phyloP scores from a whole-genome alignment of 2,888 invertebrate genomes.

The Lypha dubia region DNA sequence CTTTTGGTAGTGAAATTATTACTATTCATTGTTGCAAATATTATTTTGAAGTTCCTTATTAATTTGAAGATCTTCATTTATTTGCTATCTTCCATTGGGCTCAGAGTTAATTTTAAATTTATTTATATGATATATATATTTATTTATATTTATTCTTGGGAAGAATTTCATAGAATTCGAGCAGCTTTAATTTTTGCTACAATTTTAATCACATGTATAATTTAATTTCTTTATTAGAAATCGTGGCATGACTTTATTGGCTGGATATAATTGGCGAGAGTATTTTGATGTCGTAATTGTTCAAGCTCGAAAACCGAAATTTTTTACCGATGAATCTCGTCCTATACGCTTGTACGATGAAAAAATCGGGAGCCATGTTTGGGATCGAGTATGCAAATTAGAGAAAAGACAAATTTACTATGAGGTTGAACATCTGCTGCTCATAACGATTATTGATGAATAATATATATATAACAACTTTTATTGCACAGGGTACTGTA shows the following conservation, averaged over 20 bases:
- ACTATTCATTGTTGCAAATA: too few relatives aligned
- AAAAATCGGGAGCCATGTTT: slow-evolving; percentile 91
- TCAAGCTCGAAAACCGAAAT: slow-evolving; percentile 97
- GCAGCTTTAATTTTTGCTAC: too few relatives aligned
- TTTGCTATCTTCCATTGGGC: too few relatives aligned
- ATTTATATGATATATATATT: too few relatives aligned
- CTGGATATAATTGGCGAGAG: slow-evolving; percentile 94
- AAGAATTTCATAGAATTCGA: too few relatives aligned
- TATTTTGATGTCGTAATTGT: slow-evolving; percentile 97
- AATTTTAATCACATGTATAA: background rate
- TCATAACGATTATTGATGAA: background rate
- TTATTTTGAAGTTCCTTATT: too few relatives aligned
- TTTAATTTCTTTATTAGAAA: slow-evolving; percentile 85
- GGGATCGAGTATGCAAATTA: slow-evolving; percentile 94
- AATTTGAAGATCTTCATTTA: too few relatives aligned
- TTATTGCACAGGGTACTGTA: slow-evolving; percentile 91
- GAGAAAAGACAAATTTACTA: slow-evolving; percentile 96
- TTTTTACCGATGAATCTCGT: slow-evolving; percentile 96
- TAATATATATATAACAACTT: background rate
- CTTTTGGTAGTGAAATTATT: too few relatives aligned
- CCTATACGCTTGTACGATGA: slow-evolving; percentile 95
- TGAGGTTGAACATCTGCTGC: slow-evolving; percentile 86
- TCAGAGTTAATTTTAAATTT: too few relatives aligned
- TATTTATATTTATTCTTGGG: too few relatives aligned
- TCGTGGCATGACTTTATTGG: slow-evolving; percentile 94